These are phyloP conservation scores for Drosophila eugracilis DNA, from an alignment of 1,140 invertebrate genomes.

Conservation along the genomic window DNA sequence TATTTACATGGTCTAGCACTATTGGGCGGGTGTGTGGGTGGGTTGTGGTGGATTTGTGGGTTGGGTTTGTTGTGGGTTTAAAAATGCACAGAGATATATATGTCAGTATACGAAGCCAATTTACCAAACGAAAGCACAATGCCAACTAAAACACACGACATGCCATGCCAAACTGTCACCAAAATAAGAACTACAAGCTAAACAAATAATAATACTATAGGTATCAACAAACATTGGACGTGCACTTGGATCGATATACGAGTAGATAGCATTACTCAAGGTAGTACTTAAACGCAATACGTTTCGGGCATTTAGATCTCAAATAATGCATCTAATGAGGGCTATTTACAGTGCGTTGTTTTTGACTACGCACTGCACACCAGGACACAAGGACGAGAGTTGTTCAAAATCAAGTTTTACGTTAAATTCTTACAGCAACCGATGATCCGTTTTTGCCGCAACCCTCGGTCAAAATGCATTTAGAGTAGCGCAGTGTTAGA, in stretches of 20 bases:
- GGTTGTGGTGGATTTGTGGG: conserved; percentile 23
- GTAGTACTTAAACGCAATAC: conserved; percentile 5
- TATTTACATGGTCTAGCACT: conserved; percentile 65
- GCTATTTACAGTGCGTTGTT: conserved; percentile 30
- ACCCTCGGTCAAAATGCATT: conserved; percentile 95
- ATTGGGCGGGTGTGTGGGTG: conserved; percentile 43
- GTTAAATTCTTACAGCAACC: conserved; percentile 90
- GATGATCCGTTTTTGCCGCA: conserved; percentile 98
- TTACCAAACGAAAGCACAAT: conserved; percentile 25
- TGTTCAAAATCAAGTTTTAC: conserved; percentile 13
- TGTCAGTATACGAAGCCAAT: conserved; percentile 37
- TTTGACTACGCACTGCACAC: conserved; percentile 42
- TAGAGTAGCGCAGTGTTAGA: conserved; percentile 72
- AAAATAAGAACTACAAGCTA: conserved; percentile 26
- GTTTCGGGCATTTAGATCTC: conserved; percentile 10
- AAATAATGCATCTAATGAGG: conserved; percentile 9
- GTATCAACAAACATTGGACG: conserved; percentile 15
- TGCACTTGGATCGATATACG: conserved; percentile 18
- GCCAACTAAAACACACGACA: conserved; percentile 10
- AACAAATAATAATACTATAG: conserved; percentile 15
- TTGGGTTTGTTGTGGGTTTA: conserved; percentile 20
- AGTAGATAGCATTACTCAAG: conserved; percentile 26
- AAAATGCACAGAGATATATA: conserved; percentile 25
- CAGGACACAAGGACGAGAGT: conserved; percentile 36
- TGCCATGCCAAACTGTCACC: conserved; percentile 23